These are phyloP conservation scores for Scrobipalpa atriplicella DNA, from an alignment of 2,888 invertebrate genomes.

Conservation along the genomic window DNA sequence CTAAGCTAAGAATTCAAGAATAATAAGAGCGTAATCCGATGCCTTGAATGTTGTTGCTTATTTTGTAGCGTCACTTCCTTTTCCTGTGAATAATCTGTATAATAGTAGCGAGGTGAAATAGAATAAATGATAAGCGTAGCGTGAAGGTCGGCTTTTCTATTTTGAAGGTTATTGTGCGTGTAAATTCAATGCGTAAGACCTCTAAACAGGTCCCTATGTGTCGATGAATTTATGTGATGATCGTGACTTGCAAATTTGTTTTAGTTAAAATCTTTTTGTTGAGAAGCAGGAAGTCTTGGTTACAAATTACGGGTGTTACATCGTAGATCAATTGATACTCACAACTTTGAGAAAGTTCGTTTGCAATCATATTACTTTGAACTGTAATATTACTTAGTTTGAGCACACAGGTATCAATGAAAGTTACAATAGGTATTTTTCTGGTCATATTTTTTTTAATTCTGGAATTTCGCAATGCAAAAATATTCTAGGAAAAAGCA, in stretches of 20 bases:
- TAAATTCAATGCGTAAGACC: constrained; percentile 32
- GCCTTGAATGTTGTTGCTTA: constrained; percentile 60
- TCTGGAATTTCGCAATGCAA: too few species aligned
- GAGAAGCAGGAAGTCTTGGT: constrained; percentile 4
- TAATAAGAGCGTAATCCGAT: constrained; percentile 50
- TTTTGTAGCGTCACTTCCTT: constrained; percentile 64
- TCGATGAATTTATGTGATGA: constrained; percentile 22
- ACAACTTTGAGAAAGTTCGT: not conserved
- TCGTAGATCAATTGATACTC: not conserved
- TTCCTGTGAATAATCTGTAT: constrained; percentile 67
- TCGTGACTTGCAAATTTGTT: constrained; percentile 7
- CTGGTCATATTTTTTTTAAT: too few species aligned
- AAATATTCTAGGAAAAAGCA: too few species aligned
- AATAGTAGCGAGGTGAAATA: constrained; percentile 52
- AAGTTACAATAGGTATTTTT: too few species aligned
- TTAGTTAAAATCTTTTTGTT: not conserved
- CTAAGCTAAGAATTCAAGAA: constrained; percentile 38
- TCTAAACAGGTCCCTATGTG: constrained; percentile 28
- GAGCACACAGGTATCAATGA: too few species aligned
- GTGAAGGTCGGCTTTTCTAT: constrained; percentile 63
- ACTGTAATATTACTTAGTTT: too few species aligned
- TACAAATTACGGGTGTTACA: not conserved
- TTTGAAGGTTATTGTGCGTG: constrained; percentile 41
- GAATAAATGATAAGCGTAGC: constrained; percentile 44
- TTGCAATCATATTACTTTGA: too few species aligned